These are phyloP conservation scores for Cyrtodaria siliqua DNA, from an alignment of 2,888 invertebrate genomes.

Conservation along the genomic window DNA sequence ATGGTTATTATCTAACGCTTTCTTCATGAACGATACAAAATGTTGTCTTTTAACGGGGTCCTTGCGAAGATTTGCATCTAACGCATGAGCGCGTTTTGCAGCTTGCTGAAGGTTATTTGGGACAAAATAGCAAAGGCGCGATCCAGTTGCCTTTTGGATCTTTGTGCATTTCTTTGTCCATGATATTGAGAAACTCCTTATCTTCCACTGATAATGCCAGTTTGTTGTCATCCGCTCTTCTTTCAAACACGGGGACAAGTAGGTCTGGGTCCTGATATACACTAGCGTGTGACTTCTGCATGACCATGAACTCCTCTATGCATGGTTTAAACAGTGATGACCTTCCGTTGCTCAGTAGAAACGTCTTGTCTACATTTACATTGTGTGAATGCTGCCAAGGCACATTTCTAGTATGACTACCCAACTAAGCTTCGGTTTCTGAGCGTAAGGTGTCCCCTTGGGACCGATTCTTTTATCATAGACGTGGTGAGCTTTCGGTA, in stretches of 20 bases:
- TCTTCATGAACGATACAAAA: slow-evolving; percentile 47
- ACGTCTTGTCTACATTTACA: slow-evolving; percentile 34
- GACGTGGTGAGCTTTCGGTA: slow-evolving; percentile 36
- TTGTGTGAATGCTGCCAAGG: slow-evolving; percentile 26
- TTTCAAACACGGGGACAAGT: no score
- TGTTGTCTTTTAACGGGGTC: slow-evolving; percentile 40
- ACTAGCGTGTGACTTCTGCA: slow-evolving; percentile 1
- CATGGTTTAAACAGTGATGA: slow-evolving; percentile 34
- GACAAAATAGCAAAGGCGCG: slow-evolving; percentile 2
- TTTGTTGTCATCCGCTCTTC: no score
- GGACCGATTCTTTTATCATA: slow-evolving; percentile 18
- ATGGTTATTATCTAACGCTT: slow-evolving; percentile 31
- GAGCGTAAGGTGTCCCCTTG: slow-evolving; percentile 27
- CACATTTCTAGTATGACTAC: slow-evolving; percentile 35
- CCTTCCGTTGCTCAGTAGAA: slow-evolving; percentile 22
- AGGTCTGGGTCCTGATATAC: no score
- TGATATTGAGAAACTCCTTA: background rate
- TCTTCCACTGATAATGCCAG: no score
- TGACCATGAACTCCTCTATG: slow-evolving; percentile 19
- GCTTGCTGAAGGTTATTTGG: slow-evolving; percentile 14
- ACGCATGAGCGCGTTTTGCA: background rate
- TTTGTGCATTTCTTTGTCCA: slow-evolving; percentile 10
- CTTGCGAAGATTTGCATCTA: background rate
- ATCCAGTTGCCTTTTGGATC: background rate
- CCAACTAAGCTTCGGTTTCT: slow-evolving; percentile 31